These are phyloP conservation scores for Sinonovacula constricta DNA, from an alignment of 1,140 invertebrate genomes.

Conservation along the genomic window DNA sequence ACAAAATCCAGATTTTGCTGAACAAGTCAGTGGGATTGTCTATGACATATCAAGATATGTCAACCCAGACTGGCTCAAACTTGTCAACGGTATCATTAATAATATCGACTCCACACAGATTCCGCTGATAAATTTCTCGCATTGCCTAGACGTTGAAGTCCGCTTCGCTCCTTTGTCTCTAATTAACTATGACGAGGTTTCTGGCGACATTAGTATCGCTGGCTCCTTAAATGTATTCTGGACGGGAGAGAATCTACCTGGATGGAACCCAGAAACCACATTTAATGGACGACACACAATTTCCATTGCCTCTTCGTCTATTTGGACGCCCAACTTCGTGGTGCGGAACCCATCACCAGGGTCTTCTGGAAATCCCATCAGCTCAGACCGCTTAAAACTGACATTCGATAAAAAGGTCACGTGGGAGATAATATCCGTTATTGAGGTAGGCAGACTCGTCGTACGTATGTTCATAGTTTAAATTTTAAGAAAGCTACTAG, in stretches of 20 bases:
- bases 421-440: slow-evolving; percentile 5
- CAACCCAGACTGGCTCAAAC: too few species aligned
- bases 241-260: neutral
- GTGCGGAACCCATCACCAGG: neutral
- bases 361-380: neutral
- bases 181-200: slow-evolving; percentile 23
- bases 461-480: neutral
- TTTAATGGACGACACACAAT: slow-evolving; percentile 1
- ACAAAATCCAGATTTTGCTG: too few species aligned
- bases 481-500: too few species aligned
- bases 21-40: too few species aligned
- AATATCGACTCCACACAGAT: neutral
- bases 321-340: slow-evolving; percentile 15
- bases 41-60: too few species aligned
- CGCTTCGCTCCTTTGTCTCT: neutral
- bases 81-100: neutral
- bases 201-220: slow-evolving; percentile 10
- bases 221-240: neutral
- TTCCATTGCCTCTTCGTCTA: neutral
- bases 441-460: neutral
- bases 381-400: neutral
- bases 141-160: slow-evolving; percentile 3
- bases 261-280: slow-evolving; percentile 15
- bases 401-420: neutral
- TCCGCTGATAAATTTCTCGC: neutral